phyloP scores from a whole-genome alignment of 1,140 invertebrate genomes.

The Brachionus paranguensis region DNA sequence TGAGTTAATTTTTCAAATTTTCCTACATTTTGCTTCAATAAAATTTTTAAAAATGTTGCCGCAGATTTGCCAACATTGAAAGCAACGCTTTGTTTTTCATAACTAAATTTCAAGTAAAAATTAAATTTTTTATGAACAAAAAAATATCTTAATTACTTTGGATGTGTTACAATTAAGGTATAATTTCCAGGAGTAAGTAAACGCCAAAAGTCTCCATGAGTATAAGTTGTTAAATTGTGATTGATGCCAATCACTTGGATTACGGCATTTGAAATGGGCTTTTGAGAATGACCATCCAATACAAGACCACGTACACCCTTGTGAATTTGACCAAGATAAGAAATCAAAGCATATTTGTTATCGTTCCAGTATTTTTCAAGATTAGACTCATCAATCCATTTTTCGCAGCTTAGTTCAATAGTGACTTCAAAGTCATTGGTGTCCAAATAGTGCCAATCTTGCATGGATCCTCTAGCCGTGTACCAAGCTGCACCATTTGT shows the following conservation, averaged over 20 bases:
- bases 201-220: conserved; percentile 27
- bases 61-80: neutral
- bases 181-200: conserved; percentile 26
- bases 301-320: conserved; percentile 28
- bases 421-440: conserved; percentile 97
- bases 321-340: conserved; percentile 61
- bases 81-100: neutral
- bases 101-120: neutral
- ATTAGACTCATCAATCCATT: conserved; percentile 68
- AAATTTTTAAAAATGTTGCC: neutral
- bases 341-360: conserved; percentile 77
- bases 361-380: conserved; percentile 87
- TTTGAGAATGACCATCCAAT: neutral
- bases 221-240: neutral
- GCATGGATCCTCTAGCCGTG: conserved; percentile 69
- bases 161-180: neutral
- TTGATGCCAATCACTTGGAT: conserved; percentile 16
- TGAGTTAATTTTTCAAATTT: conserved; percentile 2
- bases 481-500: conserved; percentile 40
- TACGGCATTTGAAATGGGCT: neutral
- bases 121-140: neutral
- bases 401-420: conserved; percentile 91
- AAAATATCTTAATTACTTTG: neutral
- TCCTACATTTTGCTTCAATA: neutral
- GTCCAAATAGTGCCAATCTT: conserved; percentile 96